These are phyloP conservation scores for Dasysyrphus tricinctus DNA, from an alignment of 2,888 invertebrate genomes.

Conservation along the genomic window DNA sequence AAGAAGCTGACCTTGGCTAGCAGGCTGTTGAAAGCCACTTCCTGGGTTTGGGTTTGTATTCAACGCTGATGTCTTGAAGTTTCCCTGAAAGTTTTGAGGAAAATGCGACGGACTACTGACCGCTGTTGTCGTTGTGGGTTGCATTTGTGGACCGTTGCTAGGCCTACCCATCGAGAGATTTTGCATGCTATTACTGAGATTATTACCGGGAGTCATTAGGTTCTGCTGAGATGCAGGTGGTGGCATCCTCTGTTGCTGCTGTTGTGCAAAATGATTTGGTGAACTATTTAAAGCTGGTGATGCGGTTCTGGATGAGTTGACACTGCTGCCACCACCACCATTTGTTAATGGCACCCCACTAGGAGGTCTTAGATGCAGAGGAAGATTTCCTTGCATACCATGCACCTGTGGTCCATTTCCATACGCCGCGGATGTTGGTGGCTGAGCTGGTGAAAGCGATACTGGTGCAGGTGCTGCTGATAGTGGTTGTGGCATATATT, in stretches of 20 bases:
- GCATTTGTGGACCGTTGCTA: slow-evolving; percentile 40
- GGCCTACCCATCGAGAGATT: slow-evolving; percentile 68
- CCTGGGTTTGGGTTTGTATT: slow-evolving; percentile 66
- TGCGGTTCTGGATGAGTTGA: slow-evolving; percentile 82
- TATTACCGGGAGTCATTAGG: slow-evolving; percentile 45
- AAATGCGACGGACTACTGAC: slow-evolving; percentile 65
- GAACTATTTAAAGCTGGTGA: slow-evolving; percentile 79
- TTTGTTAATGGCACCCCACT: slow-evolving; percentile 76
- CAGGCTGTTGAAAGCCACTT: slow-evolving; percentile 42
- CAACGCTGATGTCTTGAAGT: slow-evolving; percentile 77
- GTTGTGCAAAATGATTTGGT: slow-evolving; percentile 62
- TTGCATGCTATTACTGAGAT: slow-evolving; percentile 76
- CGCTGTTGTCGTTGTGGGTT: slow-evolving; percentile 54
- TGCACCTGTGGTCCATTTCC: slow-evolving; percentile 65
- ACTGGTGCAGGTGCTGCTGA: slow-evolving; percentile 21
- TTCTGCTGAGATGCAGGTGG: slow-evolving; percentile 32
- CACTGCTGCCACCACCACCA: slow-evolving; percentile 79
- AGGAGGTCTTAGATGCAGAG: slow-evolving; percentile 78
- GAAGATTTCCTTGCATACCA: slow-evolving; percentile 77
- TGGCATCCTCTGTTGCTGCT: slow-evolving; percentile 55
- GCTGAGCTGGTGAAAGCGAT: slow-evolving; percentile 50
- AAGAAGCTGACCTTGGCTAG: slow-evolving; percentile 47
- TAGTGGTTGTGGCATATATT: slow-evolving; percentile 33
- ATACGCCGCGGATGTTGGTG: slow-evolving; percentile 47
- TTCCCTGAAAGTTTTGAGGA: slow-evolving; percentile 74